Conservation (phyloP, 2,113 vertebrate genomes). For the Hypanus sabinus region DNA sequence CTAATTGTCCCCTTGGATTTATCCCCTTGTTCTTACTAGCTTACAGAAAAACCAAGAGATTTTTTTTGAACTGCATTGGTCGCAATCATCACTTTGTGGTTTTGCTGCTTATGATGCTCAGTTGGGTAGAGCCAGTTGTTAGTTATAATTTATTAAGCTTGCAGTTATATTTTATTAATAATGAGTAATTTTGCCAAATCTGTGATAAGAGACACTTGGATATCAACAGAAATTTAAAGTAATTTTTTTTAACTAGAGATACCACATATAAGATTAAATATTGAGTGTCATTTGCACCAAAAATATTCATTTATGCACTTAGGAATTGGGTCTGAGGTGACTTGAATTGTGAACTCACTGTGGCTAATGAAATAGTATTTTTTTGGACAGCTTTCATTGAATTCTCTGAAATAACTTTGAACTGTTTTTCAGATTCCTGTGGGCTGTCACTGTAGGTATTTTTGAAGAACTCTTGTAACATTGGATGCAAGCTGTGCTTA, state of each 20-base stretch:
- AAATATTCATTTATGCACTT: too few species aligned
- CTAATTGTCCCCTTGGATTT: not conserved
- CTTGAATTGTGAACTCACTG: not conserved
- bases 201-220: not conserved
- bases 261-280: too few species aligned
- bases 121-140: not conserved
- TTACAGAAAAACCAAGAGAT: not conserved
- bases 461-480: not conserved
- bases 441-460: not conserved
- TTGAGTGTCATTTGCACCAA: not conserved
- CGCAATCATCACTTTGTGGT: not conserved
- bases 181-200: not conserved
- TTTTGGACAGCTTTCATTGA: not conserved
- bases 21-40: not conserved
- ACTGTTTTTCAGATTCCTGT: not conserved
- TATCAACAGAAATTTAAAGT: not conserved
- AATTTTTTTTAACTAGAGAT: not conserved
- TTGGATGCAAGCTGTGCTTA: not conserved
- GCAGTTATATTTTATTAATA: not conserved
- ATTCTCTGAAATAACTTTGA: slow-evolving; percentile 4
- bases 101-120: not conserved
- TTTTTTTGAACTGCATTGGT: not conserved
- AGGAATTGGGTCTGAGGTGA: not conserved
- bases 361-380: not conserved
- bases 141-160: too few species aligned